Evolutionary conservation across 2,113 vertebrate species (phyloP).

Genomic region (Aegotheles bennettii): DNA sequence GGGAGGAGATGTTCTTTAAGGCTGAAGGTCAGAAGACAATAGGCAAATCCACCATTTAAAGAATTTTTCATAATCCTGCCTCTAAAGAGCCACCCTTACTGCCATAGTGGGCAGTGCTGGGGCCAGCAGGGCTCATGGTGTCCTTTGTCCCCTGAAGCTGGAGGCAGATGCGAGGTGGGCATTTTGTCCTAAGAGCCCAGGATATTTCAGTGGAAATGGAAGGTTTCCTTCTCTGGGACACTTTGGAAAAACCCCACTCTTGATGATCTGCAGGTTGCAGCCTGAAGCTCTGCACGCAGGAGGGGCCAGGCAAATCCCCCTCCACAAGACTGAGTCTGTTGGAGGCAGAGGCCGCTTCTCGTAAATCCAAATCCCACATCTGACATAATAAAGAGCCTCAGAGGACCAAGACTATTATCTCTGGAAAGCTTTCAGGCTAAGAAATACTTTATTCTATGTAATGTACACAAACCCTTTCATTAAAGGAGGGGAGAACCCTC

Average conservation of each 20-base stretch:
- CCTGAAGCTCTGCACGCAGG: neutral
- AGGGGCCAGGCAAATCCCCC: neutral
- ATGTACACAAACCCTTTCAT: constrained; percentile 67
- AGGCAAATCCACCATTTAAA: neutral
- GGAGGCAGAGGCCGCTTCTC: neutral
- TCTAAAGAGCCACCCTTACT: neutral
- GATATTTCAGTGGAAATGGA: neutral
- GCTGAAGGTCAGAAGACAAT: neutral
- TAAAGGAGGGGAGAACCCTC: constrained; percentile 30
- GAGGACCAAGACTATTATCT: constrained; percentile 62
- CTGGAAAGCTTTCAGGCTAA: constrained; percentile 60
- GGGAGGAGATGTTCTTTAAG: neutral
- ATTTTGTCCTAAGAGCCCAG: neutral
- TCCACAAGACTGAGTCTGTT: neutral
- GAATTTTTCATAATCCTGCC: neutral
- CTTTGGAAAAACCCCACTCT: neutral
- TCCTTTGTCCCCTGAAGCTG: neutral
- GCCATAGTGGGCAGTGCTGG: neutral
- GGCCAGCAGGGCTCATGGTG: neutral
- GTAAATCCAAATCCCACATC: constrained; percentile 50
- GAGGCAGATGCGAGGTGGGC: neutral
- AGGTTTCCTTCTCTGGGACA: neutral
- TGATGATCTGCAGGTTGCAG: neutral
- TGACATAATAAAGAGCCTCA: constrained; percentile 58
- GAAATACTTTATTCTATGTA: constrained; percentile 62